These are phyloP conservation scores for Grallaria varia DNA, from an alignment of 2,113 vertebrate species.

Conservation along the genomic window DNA sequence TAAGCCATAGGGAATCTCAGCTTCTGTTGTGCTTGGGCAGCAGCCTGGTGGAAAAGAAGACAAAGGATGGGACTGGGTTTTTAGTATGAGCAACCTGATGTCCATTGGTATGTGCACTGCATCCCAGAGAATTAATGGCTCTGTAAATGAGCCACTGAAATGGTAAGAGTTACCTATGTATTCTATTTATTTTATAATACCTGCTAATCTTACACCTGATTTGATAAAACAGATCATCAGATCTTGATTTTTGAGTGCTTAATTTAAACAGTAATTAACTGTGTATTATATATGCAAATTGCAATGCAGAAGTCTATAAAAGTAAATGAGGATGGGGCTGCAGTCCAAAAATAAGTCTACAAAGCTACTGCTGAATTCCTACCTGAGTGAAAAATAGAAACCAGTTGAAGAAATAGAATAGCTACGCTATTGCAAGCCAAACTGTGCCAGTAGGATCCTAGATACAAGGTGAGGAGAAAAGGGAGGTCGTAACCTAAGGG, in stretches of 20 bases:
- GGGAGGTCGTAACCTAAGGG: not conserved
- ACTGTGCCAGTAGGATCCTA: not conserved
- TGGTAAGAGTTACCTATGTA: conserved; percentile 8
- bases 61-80: not conserved
- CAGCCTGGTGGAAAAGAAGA: not conserved
- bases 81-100: not conserved
- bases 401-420: not conserved
- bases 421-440: not conserved
- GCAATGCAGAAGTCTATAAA: not conserved
- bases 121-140: not conserved
- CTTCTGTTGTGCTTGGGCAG: not conserved
- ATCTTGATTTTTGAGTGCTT: conserved; percentile 37
- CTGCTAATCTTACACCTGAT: conserved; percentile 28
- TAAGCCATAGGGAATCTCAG: not conserved
- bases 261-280: conserved; percentile 50
- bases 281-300: conserved; percentile 17
- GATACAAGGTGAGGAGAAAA: not conserved
- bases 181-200: conserved; percentile 40
- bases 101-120: not conserved
- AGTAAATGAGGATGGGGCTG: not conserved
- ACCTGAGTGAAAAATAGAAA: not conserved
- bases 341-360: not conserved
- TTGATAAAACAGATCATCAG: conserved; percentile 31
- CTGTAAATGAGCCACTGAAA: not conserved
- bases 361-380: not conserved